Evolutionary conservation across 2,888 invertebrate species (phyloP), one percentile per base, ranked within the genome.

Genomic region (Cartodere bifasciata): DNA sequence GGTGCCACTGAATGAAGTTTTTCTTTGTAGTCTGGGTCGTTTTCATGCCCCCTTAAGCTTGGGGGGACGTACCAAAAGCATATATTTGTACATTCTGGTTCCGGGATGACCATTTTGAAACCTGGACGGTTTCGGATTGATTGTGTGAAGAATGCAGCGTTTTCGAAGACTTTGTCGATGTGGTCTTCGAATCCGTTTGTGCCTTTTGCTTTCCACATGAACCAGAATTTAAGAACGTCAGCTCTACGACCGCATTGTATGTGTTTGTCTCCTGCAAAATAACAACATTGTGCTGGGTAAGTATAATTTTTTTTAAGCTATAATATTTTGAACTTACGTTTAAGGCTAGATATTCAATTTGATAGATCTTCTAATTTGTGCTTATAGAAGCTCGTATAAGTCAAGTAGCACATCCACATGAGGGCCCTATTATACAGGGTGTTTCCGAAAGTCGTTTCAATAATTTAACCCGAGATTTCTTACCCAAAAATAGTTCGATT

Each of bases 161-260:
- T 75, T 34, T 78, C 75, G 50, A 87, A 85, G 0, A 86, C 66
- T 35, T 72, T 73, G 43, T 88, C 77, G 13, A 88, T 68, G 50
- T 87, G 87, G 31, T 69, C 68, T 45, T 81, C 80, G 16, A 87
- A 67, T 0, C 87, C 88, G 25, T 63, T 62, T 1, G 74, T 76
- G 1, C 87, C 86, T 60, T 94, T 94, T 4, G 94, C 90, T 51
- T 92, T 87, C 95, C 95, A 95, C 88, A 92, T 91, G 53, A 91
- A 80, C 95, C 95, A 97, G 56, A 95, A 84, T 60, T 97, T 97
- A 38, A 94, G 70, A 6, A 94, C 87, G 55, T 97, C 95, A 2
- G 90, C 94, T 45, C 91, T 74, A 1, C 97, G 71, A 0, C 95
- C 95, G 54, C 95, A 97, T 55, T 97, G 95, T 22, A 97, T 79